Evolutionary conservation across 1,140 invertebrate species (phyloP), one percentile per base, ranked within the genome.

Genomic region (Temnothorax longispinosus): DNA sequence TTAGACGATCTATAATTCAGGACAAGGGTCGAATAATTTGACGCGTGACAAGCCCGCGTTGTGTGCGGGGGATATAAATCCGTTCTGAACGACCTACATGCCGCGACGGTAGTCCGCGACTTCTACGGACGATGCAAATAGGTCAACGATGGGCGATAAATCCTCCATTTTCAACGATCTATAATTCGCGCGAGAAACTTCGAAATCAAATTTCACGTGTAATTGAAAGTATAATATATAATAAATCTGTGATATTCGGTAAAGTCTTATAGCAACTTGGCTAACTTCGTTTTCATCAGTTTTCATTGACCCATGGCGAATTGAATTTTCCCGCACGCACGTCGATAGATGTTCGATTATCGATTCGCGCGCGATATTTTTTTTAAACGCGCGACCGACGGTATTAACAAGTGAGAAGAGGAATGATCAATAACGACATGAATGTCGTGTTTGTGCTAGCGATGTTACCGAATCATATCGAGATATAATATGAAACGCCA

Each of bases 1-100:
- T 58, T 32, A 58, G 38, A 41, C 50, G 64, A 60, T 67, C 21
- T 32, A 81, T 69, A 81, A 81, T 81, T 81, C 47, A 69, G 50
- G 35, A 38, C 56, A 52, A 21, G 52, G 8, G 27, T 81, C 38
- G 64, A 32, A 41, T 71, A 65, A 78, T 78, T 78, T 78, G 15
- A 65, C 60, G 11, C 21, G 18, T 64, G n/a, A 62, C 21, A 32
- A 44, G n/a, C 18, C n/a, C 13, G 21, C 7, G 27, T 50, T 52
- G 0, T 27, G n/a, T 41, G 18, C 11, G 65, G n/a, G 10, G 15
- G n/a, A 35, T 21, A 77, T 41, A 78, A 64, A 18, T 62, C 8
- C 13, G 11, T n/a, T 47, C 47, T 13, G 7, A 15, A 5, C 15
- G 75, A 77, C 41, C 38, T 60, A 62, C 15, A 62, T 77, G 0